Evolutionary conservation across 2,797 vertebrate genomes (phyloP).

Genomic region (Varecia variegata): DNA sequence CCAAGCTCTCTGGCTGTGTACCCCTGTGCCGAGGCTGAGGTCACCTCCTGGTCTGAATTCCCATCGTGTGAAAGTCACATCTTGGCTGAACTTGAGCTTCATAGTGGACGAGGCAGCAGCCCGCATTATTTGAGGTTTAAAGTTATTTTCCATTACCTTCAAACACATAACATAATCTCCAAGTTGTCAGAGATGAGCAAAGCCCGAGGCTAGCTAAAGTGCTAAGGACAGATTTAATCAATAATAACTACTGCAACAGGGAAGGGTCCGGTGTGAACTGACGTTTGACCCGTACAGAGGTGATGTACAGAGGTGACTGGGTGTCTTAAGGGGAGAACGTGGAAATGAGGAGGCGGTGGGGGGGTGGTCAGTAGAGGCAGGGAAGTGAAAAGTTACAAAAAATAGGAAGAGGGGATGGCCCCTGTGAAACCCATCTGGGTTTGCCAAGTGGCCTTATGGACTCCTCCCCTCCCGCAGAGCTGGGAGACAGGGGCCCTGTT

Average conservation of each 20-base stretch:
- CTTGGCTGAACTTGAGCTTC: background rate
- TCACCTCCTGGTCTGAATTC: background rate
- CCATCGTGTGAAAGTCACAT: background rate
- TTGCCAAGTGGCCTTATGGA: background rate
- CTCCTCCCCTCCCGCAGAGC: background rate
- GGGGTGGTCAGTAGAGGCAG: background rate
- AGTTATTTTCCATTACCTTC: background rate
- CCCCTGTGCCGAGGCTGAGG: background rate
- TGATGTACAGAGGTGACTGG: background rate
- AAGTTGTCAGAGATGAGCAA: slow-evolving; percentile 1
- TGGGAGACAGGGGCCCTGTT: background rate
- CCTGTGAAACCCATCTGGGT: background rate
- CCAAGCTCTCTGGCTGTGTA: background rate
- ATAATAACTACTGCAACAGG: background rate
- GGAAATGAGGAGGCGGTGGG: background rate
- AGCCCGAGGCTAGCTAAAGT: background rate
- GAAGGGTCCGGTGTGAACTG: background rate
- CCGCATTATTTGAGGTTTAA: background rate
- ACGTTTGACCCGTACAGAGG: background rate
- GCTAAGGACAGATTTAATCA: background rate
- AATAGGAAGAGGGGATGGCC: background rate
- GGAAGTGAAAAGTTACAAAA: background rate
- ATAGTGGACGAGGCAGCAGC: background rate
- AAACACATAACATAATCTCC: background rate
- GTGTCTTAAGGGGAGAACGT: background rate